Percentiles rank a stretch among this genome's conserved stretches.
phyloP scores from a whole-genome alignment of 2,888 invertebrate species.

The Ctena decussata region DNA sequence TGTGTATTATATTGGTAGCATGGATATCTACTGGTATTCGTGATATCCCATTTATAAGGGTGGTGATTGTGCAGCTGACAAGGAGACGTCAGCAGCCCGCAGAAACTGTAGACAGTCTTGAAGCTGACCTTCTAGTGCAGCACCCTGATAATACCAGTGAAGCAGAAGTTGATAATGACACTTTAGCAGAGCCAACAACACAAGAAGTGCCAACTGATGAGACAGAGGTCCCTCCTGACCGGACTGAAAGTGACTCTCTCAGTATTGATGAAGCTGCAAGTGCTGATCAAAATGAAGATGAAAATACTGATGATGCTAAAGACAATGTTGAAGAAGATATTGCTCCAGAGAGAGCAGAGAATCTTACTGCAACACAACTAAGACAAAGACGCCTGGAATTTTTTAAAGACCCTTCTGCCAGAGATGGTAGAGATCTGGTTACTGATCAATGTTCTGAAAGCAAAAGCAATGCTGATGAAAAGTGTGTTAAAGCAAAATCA shows the following conservation, averaged over 20 bases:
- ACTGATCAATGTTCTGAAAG: background rate
- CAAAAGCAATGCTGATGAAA: background rate
- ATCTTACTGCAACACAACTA: slow-evolving; percentile 53
- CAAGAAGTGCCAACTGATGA: background rate
- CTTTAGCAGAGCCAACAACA: background rate
- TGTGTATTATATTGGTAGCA: slow-evolving; percentile 89
- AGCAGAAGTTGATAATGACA: background rate
- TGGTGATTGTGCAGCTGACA: slow-evolving; percentile 80
- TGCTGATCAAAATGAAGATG: background rate
- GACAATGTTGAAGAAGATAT: background rate
- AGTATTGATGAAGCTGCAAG: background rate
- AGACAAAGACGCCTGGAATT: slow-evolving; percentile 67
- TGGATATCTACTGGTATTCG: slow-evolving; percentile 94
- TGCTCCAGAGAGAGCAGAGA: background rate
- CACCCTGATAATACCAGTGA: background rate
- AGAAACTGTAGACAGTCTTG: background rate
- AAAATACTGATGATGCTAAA: background rate
- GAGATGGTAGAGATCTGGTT: background rate
- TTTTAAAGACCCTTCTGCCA: slow-evolving; percentile 27
- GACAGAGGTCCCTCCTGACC: background rate
- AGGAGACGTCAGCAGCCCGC: slow-evolving; percentile 45
- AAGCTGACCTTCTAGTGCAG: background rate
- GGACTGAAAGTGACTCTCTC: background rate
- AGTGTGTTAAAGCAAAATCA: background rate
- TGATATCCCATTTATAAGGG: slow-evolving; percentile 88